A percentile compares a stretch with the other conserved stretches of the same genome.
phyloP scores from a whole-genome alignment of 2,113 vertebrate genomes.

The Pachyramphus minor region DNA sequence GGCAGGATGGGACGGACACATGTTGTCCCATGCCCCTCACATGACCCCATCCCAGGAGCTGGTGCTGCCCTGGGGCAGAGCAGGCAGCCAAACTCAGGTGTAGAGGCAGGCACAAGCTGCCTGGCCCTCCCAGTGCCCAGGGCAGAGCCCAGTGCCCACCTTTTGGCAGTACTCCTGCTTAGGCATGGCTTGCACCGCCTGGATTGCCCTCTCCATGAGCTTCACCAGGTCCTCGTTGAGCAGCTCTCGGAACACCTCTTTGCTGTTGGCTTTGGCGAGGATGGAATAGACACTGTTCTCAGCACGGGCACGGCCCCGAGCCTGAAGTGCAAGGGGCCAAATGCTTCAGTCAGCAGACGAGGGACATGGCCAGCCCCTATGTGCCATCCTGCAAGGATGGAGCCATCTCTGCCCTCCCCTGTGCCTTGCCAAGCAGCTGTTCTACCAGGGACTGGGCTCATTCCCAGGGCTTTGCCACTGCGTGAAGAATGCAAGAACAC shows the following conservation, averaged over 20 bases:
- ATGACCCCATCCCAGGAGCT: accelerated
- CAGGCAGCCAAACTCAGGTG: neutral
- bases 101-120: neutral
- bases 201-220: conserved; percentile 79
- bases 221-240: conserved; percentile 81
- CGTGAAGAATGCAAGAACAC: neutral
- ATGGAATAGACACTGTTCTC: conserved; percentile 83
- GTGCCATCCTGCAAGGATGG: accelerated
- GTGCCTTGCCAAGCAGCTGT: accelerated
- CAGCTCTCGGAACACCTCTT: conserved; percentile 77
- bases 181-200: conserved; percentile 77
- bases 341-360: neutral
- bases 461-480: neutral
- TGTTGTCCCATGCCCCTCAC: accelerated
- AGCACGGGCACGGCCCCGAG: conserved; percentile 85
- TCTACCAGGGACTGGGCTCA: neutral
- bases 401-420: neutral
- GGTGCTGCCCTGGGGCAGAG: neutral
- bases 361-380: neutral
- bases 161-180: conserved; percentile 56
- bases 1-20: accelerated
- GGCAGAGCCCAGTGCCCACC: conserved; percentile 12
- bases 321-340: conserved; percentile 64
- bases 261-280: conserved; percentile 76
- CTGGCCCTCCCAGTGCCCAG: neutral